Conservation (phyloP, 2,113 vertebrate genomes). For the Melierax canorus region DNA sequence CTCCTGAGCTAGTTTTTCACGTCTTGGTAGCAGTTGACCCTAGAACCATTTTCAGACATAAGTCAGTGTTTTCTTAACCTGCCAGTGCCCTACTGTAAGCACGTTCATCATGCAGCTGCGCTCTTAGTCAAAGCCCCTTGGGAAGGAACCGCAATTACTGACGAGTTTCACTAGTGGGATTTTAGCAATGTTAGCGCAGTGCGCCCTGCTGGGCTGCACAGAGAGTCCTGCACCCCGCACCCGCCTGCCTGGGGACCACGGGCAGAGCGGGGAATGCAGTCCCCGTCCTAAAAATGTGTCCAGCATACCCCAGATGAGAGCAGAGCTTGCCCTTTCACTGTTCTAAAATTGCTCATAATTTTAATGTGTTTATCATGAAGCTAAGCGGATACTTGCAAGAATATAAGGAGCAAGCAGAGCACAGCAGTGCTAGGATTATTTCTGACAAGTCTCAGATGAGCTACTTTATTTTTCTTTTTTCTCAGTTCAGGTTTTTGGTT, state of each 20-base stretch:
- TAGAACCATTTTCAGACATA: not conserved
- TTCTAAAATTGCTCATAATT: not conserved
- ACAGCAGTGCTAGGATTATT: not conserved
- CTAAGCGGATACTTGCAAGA: not conserved
- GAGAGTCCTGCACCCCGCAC: not conserved
- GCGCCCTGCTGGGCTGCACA: not conserved
- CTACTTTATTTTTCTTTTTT: not conserved
- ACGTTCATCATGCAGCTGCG: not conserved
- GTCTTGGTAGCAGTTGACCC: slow-evolving; percentile 44
- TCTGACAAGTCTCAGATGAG: not conserved
- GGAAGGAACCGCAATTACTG: not conserved
- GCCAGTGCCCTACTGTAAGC: slow-evolving; percentile 17
- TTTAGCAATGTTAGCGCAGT: not conserved
- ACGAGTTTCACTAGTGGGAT: not conserved
- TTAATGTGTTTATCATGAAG: too few relatives aligned
- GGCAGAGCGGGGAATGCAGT: too few relatives aligned
- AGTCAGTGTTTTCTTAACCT: slow-evolving; percentile 49
- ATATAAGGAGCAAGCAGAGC: not conserved
- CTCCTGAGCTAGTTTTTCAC: not conserved
- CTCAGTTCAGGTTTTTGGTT: not conserved
- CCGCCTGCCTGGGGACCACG: too few relatives aligned
- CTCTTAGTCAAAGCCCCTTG: not conserved
- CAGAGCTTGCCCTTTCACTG: not conserved
- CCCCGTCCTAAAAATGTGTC: not conserved
- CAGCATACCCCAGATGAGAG: not conserved